These are phyloP conservation scores for Bathybates hornii DNA, from an alignment of 2,113 vertebrate genomes.

Conservation along the genomic window DNA sequence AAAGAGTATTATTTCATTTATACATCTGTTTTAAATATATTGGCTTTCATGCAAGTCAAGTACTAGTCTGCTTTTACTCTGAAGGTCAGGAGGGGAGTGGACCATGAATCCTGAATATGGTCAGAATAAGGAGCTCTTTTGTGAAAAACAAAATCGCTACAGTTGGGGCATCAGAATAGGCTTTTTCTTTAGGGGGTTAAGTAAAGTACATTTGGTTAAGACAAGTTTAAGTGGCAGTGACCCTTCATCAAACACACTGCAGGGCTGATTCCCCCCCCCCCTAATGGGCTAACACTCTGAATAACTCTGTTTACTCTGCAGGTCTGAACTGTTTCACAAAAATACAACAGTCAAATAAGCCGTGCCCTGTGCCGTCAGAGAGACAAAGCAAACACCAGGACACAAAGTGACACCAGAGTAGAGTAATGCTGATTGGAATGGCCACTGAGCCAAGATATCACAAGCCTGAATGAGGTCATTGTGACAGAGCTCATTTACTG, in stretches of 20 bases:
- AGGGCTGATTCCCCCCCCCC: fast-evolving
- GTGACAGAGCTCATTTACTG: neutral
- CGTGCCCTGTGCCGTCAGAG: neutral
- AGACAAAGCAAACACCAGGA: neutral
- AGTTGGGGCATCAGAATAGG: fast-evolving
- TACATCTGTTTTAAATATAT: neutral
- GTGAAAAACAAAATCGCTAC: neutral
- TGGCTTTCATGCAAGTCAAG: neutral
- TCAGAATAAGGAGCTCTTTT: neutral
- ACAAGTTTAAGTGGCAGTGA: neutral
- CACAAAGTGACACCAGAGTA: neutral
- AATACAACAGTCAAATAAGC: neutral
- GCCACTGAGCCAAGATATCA: neutral
- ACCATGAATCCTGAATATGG: neutral
- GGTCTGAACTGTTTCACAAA: neutral
- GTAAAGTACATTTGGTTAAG: neutral
- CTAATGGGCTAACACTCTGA: fast-evolving
- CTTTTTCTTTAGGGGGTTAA: neutral
- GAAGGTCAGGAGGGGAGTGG: neutral
- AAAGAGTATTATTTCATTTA: neutral
- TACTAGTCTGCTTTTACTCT: neutral
- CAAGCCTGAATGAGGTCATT: neutral
- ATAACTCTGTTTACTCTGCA: neutral
- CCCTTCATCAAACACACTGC: neutral
- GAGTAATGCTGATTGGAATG: neutral